Evolutionary conservation across 2,797 vertebrate genomes (phyloP), one percentile per base, ranked within the genome.

Genomic region (Chromis chromis): DNA sequence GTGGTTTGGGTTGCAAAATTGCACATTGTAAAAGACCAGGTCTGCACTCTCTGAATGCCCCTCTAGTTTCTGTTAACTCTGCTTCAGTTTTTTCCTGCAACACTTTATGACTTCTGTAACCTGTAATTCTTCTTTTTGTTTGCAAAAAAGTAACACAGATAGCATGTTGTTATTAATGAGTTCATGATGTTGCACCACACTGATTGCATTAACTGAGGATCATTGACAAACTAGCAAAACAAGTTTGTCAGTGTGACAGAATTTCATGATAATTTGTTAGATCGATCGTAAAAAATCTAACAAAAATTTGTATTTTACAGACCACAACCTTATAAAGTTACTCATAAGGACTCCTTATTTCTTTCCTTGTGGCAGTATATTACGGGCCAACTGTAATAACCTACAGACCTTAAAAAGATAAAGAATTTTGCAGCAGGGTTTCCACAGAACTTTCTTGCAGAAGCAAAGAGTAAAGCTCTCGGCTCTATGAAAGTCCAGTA

Each of bases 401-500:
- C 12, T 61, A 44, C 5, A 7, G 5, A 50, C 39, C 62, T 54
- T 28, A 62, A 61, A 70, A 79, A 69, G 61, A 65, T 50, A 6
- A 50, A 21, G 10, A 5, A 4, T 63, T 70, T 64, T 72, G 25
- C 21, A 48, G 16, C 62, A 61, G 69, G 62, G 48, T 81, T 68
- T 65, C 71, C 79, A 56, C 39, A 39, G 73, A 49, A 65, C 74
- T 85, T 76, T 73, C 77, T 81, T 86, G 76, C 61, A 46, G 85
- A 50, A 90, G 86, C 86, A 88, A 90, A 90, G 90, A 88, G 89
- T 87, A 93, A 42, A 93, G 88, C 88, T 72, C 61, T 70, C 2
- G 24, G 74, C 84, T 88, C 88, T 78, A 70, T 91, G 78, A 87
- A 90, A 85, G 88, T 90, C 86, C 78, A 78, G 42, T 94, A 95